These are phyloP conservation scores for Melanotaenia parkinsoni DNA, from an alignment of 2,797 vertebrate genomes.

Conservation along the genomic window DNA sequence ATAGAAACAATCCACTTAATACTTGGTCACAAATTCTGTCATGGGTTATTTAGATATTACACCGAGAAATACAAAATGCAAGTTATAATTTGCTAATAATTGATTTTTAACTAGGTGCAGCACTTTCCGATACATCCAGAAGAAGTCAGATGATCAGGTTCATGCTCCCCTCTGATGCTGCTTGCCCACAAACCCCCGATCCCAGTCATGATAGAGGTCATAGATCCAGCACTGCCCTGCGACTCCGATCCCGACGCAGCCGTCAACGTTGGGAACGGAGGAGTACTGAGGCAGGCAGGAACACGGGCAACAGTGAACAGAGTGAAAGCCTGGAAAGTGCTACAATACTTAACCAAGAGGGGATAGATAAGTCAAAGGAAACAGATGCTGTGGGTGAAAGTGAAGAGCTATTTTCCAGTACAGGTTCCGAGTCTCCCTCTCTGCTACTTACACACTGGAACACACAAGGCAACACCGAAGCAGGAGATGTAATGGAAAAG, in stretches of 20 bases:
- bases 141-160: constrained; percentile 42
- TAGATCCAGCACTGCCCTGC: constrained; percentile 62
- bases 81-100: not conserved
- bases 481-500: constrained; percentile 6
- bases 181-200: constrained; percentile 39
- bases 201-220: constrained; percentile 6
- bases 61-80: not conserved
- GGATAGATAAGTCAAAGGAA: not conserved
- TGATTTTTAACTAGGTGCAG: constrained; percentile 32
- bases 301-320: constrained; percentile 20
- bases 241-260: constrained; percentile 79
- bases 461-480: constrained; percentile 26
- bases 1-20: not conserved
- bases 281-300: constrained; percentile 11
- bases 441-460: constrained; percentile 74
- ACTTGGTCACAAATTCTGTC: not conserved
- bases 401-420: constrained; percentile 47
- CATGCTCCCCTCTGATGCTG: constrained; percentile 40
- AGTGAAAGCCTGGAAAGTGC: constrained; percentile 6
- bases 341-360: not conserved
- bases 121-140: constrained; percentile 21
- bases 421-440: constrained; percentile 64
- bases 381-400: constrained; percentile 33
- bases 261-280: constrained; percentile 73
- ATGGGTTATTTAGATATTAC: not conserved